Percentiles rank a stretch among this genome's conserved stretches.
These are phyloP conservation scores for Patella caerulea DNA, from an alignment of 2,888 invertebrate genomes.

Conservation along the genomic window DNA sequence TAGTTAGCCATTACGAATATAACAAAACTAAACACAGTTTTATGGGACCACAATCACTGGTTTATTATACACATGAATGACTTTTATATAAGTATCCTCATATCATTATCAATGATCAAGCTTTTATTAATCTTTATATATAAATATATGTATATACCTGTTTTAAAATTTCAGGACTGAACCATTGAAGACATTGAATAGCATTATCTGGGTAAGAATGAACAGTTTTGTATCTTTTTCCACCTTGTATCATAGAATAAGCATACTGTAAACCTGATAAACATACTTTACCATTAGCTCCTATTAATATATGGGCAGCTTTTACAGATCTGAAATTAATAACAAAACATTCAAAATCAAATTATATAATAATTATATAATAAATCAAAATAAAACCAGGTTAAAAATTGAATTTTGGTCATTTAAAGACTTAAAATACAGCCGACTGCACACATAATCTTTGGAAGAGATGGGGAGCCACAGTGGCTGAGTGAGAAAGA, in stretches of 20 bases:
- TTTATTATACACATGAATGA: too few species aligned
- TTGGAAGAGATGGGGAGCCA: too few species aligned
- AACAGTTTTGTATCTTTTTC: constrained; percentile 79
- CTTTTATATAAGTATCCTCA: too few species aligned
- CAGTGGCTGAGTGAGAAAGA: too few species aligned
- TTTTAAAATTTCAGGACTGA: constrained; percentile 91
- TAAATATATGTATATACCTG: constrained; percentile 76
- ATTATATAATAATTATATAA: not conserved
- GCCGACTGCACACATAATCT: too few species aligned
- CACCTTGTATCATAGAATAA: constrained; percentile 81
- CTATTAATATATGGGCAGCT: constrained; percentile 87
- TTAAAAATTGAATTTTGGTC: too few species aligned
- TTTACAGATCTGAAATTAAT: constrained; percentile 80
- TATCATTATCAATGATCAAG: too few species aligned
- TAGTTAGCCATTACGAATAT: too few species aligned
- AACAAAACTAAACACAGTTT: too few species aligned
- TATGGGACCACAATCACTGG: too few species aligned
- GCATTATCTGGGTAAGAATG: constrained; percentile 84
- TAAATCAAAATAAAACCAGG: not conserved
- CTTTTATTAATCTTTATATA: not conserved
- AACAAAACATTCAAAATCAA: not conserved
- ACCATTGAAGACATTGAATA: constrained; percentile 85
- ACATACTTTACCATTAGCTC: constrained; percentile 80
- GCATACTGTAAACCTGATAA: constrained; percentile 86
- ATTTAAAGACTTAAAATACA: too few species aligned